Base-by-base conservation (phyloP, 1,140 invertebrate genomes). In the Batillaria attramentaria region DNA sequence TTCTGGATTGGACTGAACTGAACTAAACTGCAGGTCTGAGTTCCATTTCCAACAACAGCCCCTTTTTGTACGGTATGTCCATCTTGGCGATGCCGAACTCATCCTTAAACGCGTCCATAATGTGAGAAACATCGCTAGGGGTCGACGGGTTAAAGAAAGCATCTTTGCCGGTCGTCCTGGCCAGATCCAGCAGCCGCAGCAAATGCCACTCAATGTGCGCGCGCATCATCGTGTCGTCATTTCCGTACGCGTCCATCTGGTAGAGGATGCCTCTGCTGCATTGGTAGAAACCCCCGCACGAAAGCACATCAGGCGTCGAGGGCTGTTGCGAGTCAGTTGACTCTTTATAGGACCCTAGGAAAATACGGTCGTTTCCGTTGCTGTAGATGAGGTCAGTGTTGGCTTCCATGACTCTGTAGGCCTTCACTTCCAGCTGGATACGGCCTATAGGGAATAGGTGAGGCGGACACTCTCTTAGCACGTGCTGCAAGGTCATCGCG, bases 11-110 rank as follows among this genome's bases (percentile, higher is more conserved):
- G n/a, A n/a, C 57, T 62, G 57, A 31, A 16, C n/a, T 62, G 5
- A 1, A 13, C n/a, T 3, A 62, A 28, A 31, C 5, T 18, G 2
- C n/a, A 62, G 13, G 33, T 31, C n/a, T 28, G n/a, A 62, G n/a
- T 62, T n/a, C 57, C 57, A 31, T 62, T 62, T 18, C 57, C 57
- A 8, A 62, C 57, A n/a, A n/a, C n/a, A n/a, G n/a, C n/a, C n/a
- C n/a, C n/a, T n/a, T n/a, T n/a, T n/a, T n/a, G n/a, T n/a, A n/a
- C n/a, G n/a, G n/a, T n/a, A n/a, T n/a, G n/a, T n/a, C n/a, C n/a
- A n/a, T n/a, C n/a, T n/a, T n/a, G n/a, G n/a, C n/a, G n/a, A n/a
- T n/a, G n/a, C n/a, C n/a, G n/a, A n/a, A n/a, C n/a, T n/a, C n/a
- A n/a, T n/a, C n/a, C n/a, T n/a, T n/a, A n/a, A n/a, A n/a, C n/a